Evolutionary conservation across 2,113 vertebrate species (phyloP), one percentile per base, ranked within the genome.

Genomic region (Ceyx melanurus): DNA sequence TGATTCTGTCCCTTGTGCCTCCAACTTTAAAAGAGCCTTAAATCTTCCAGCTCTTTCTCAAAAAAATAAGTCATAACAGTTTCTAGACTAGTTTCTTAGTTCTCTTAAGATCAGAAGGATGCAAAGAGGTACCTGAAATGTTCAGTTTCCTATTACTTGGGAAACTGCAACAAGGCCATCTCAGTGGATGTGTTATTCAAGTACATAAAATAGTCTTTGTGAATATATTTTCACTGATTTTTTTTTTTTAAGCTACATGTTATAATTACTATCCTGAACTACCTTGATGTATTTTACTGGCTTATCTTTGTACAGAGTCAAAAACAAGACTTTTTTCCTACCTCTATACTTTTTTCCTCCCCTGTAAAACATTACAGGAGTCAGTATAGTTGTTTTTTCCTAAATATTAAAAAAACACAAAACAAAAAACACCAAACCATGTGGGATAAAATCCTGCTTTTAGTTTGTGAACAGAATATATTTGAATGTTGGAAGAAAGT

Each of bases 281-380:
- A 7, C 11, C 9, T 33, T 57, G 23, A 18, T 85, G 14, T 73
- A 28, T 78, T 86, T 66, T 85, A 46, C 33, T 67, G 37, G 3
- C 12, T 75, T 66, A 57, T 29, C 50, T 79, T 61, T 33, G 20
- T 58, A 11, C 8, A 35, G 5, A 35, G 26, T 13, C 17, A 58
- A 26, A 54, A 86, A 76, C 3, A 76, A 82, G 20, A 28, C 2
- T n/a, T 61, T 42, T 42, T 67, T 51, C 26, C 43, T 67, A 51
- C 10, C 10, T 31, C n/a, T 53, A 2, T 3, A 2, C 48, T 48
- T 48, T 23, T 48, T 23, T 3, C 10, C 4, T 3, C 2, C 10
- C 5, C 4, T 53, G 20, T 31, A 48, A 65, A 50, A 18, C 51
- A 6, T 48, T 66, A 21, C 6, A 61, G 33, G 29, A 45, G 14